Evolutionary conservation across 1,140 invertebrate species (phyloP).

Genomic region (Cyclargus thomasi): DNA sequence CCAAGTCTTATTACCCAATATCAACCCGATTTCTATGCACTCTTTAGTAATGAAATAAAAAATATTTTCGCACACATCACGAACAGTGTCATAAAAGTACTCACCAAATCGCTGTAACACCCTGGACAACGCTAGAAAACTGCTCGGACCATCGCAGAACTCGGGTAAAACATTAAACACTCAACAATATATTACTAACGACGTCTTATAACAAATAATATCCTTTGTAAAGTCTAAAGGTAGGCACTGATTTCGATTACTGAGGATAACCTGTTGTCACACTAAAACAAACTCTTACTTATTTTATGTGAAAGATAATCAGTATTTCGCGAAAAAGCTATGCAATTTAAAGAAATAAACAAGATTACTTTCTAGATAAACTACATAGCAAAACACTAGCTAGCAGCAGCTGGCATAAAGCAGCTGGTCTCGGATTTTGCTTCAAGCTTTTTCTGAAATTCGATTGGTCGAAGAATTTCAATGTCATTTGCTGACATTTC

Average conservation of each 20-base stretch:
- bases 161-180: constrained; percentile 52
- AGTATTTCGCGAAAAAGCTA: constrained; percentile 10
- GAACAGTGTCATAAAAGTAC: constrained; percentile 26
- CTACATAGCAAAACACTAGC: constrained; percentile 18
- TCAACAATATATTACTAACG: constrained; percentile 40
- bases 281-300: background rate
- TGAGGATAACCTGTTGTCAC: constrained; percentile 19
- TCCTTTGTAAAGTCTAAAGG: constrained; percentile 37
- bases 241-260: constrained; percentile 62
- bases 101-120: constrained; percentile 61
- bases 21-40: no score
- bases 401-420: constrained; percentile 19
- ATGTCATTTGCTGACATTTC: constrained; percentile 10
- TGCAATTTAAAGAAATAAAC: constrained; percentile 11
- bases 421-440: constrained; percentile 29
- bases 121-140: constrained; percentile 71
- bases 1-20: no score
- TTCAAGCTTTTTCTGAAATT: constrained; percentile 18
- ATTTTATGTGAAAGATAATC: constrained; percentile 7
- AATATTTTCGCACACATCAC: background rate
- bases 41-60: no score
- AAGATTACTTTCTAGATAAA: constrained; percentile 29
- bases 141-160: constrained; percentile 64
- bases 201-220: constrained; percentile 47
- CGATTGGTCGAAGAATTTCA: constrained; percentile 26